Percentiles rank a stretch among this genome's conserved stretches.
Conservation (phyloP, 1,140 invertebrate species). For the Eumaeus atala region DNA sequence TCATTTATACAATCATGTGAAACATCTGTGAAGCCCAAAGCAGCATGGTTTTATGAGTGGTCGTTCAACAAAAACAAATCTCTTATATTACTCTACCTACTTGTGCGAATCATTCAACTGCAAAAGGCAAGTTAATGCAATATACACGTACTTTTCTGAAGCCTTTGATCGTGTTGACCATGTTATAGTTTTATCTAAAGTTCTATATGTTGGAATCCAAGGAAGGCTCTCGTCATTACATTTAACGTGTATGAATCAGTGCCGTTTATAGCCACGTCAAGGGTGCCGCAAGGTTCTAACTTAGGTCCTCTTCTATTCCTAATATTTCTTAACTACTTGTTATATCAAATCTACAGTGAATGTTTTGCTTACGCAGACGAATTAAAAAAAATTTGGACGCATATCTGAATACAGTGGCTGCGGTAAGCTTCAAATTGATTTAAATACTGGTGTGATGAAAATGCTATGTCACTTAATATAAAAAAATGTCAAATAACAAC, state of each 20-base stretch:
- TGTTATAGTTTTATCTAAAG: not conserved
- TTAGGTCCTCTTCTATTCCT: conserved; percentile 12
- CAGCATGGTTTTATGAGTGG: conserved; percentile 13
- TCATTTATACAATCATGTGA: conserved; percentile 6
- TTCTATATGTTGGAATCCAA: conserved; percentile 3
- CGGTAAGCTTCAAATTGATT: not conserved
- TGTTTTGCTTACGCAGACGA: conserved; percentile 14
- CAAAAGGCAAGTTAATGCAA: not conserved
- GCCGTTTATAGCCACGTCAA: not conserved
- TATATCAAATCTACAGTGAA: not conserved
- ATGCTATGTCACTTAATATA: conserved; percentile 1
- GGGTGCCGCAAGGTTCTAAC: conserved; percentile 12
- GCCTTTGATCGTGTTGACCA: conserved; percentile 14
- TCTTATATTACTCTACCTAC: conserved; percentile 6
- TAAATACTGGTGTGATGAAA: conserved; percentile 5
- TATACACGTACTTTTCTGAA: conserved; percentile 14
- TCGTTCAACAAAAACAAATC: conserved; percentile 9
- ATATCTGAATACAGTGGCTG: not conserved
- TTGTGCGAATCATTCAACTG: conserved; percentile 9
- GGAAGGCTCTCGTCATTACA: conserved; percentile 3
- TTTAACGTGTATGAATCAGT: conserved; percentile 8
- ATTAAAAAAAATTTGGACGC: conserved; percentile 1
- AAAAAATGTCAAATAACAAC: not conserved
- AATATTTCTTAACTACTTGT: conserved; percentile 6
- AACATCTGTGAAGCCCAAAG: not conserved